These are phyloP conservation scores for Chaetodon auriga DNA, from an alignment of 2,113 vertebrate genomes.

Conservation along the genomic window DNA sequence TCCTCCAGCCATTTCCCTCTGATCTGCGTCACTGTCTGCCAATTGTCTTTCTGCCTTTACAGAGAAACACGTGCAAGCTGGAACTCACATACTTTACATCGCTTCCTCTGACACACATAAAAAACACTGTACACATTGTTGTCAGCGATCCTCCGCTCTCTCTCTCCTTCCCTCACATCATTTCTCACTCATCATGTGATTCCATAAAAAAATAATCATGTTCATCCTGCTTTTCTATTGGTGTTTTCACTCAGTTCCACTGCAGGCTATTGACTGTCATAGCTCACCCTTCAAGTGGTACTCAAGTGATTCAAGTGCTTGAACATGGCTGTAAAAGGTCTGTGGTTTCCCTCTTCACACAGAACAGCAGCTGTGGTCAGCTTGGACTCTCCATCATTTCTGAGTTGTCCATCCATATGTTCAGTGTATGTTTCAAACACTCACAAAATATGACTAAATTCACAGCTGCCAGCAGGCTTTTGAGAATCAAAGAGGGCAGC, in stretches of 20 bases:
- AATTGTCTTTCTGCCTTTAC: conserved; percentile 37
- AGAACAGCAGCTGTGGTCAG: conserved; percentile 17
- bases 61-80: conserved; percentile 54
- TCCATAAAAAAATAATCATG: conserved; percentile 31
- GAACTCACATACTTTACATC: conserved; percentile 5
- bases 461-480: background rate
- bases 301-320: conserved; percentile 32
- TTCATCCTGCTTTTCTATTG: conserved; percentile 17
- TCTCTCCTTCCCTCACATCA: background rate
- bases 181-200: conserved; percentile 54
- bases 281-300: conserved; percentile 21
- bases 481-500: background rate
- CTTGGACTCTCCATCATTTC: background rate
- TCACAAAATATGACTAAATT: background rate
- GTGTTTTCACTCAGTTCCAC: conserved; percentile 48
- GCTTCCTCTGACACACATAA: conserved; percentile 47
- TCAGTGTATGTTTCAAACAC: background rate
- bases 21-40: conserved; percentile 61
- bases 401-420: background rate
- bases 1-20: conserved; percentile 32
- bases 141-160: conserved; percentile 3
- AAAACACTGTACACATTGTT: conserved; percentile 52
- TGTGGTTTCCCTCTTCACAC: background rate
- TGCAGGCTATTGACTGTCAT: conserved; percentile 40
- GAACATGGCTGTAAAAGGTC: conserved; percentile 15